A percentile compares a stretch with the other conserved stretches of the same genome.
Conservation (phyloP, 2,888 invertebrate species). For the Apodemia hepburni region DNA sequence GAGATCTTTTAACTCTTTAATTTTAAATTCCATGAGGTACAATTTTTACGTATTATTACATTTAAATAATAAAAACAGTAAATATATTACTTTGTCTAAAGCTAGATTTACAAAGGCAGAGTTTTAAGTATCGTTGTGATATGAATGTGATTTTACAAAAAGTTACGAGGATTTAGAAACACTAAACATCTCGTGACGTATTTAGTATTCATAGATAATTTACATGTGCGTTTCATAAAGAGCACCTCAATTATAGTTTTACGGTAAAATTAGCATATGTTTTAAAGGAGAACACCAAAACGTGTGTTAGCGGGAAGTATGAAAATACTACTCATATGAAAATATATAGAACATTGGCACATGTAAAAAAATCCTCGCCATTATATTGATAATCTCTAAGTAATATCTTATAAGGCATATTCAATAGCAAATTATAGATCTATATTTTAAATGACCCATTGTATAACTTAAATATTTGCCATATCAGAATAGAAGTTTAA, state of each 20-base stretch:
- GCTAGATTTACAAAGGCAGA: slow-evolving; percentile 17
- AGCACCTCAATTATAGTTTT: slow-evolving; percentile 31
- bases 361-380: slow-evolving; percentile 17
- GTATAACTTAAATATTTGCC: slow-evolving; percentile 9
- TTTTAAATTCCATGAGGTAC: neutral
- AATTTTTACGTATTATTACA: slow-evolving; percentile 9
- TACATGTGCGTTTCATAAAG: slow-evolving; percentile 27
- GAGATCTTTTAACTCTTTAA: slow-evolving; percentile 23
- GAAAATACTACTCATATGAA: slow-evolving; percentile 13
- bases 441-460: neutral
- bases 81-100: slow-evolving; percentile 10
- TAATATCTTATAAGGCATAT: slow-evolving; percentile 6
- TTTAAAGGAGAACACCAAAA: neutral
- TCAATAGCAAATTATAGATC: slow-evolving; percentile 10
- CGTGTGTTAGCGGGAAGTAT: neutral
- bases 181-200: slow-evolving; percentile 7
- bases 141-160: slow-evolving; percentile 14
- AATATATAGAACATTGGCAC: slow-evolving; percentile 17
- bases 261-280: neutral
- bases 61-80: slow-evolving; percentile 2
- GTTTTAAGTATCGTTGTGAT: slow-evolving; percentile 8
- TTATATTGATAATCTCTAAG: neutral
- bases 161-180: slow-evolving; percentile 15
- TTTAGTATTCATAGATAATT: slow-evolving; percentile 13
- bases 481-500: slow-evolving; percentile 30